Base-by-base conservation (phyloP, 2,888 invertebrate species). In the Sarcophaga variegata region DNA sequence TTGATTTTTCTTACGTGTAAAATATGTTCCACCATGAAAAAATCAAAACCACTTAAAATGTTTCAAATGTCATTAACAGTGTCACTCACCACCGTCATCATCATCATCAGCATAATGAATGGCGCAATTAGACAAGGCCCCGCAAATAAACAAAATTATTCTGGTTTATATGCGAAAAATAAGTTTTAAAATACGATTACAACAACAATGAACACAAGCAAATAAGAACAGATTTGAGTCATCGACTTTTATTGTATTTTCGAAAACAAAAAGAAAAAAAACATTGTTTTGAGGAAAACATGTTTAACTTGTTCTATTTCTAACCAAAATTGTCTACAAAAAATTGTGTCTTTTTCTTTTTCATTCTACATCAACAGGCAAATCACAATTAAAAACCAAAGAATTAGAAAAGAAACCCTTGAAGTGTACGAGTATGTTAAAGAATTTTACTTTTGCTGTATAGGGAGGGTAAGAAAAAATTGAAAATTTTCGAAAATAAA, bases 41-140 rank as follows among this genome's bases (percentile, higher is more conserved):
- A 64, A 72, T 22, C 45, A 64, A 80, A 63, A 76, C 20, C n/a
- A 47, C n/a, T 63, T 59, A 25, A 64, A 72, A 37, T 60, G n/a
- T 78, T 78, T 54, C 54, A 72, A 72, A 78, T 72, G 77, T 78
- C 77, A 78, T 72, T 77, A 78, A 72, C 71, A 83, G 71, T 62
- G 27, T n/a, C 17, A 22, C 22, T 22, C 22, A 22, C 22, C 22
- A 66, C 17, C n/a, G 45, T n/a, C 10, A 8, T 10, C 37, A 37
- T 8, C 37, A 37, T 37, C 37, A 37, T 37, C 37, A 37, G 8
- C 14, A 54, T 17, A 54, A 49, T 54, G 12, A 49, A 54, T 14
- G 54, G 17, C 12, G 14, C 4, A 54, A 54, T 37, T 37, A 54
- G 17, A 54, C 54, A 54, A 14, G 54, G 54, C 14, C 17, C 54